Percentiles rank a stretch among this genome's conserved stretches.
phyloP scores from a whole-genome alignment of 2,888 invertebrate genomes.

The Nysson spinosus region DNA sequence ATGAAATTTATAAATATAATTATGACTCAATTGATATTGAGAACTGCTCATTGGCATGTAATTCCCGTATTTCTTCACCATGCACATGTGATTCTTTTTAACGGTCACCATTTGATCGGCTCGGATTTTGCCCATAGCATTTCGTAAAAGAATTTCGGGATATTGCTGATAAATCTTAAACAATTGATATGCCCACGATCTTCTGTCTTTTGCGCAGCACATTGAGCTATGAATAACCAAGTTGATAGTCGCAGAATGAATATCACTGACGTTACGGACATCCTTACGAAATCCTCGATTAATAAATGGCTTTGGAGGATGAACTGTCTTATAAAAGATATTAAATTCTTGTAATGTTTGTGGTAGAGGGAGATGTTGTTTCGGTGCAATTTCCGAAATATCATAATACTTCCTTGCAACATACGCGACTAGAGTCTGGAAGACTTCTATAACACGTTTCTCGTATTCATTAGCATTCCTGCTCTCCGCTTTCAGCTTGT shows the following conservation, averaged over 20 bases:
- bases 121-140: conserved; percentile 81
- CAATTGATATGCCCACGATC: conserved; percentile 83
- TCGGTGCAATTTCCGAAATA: conserved; percentile 69
- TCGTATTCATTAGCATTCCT: conserved; percentile 63
- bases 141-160: conserved; percentile 82
- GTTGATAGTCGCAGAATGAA: conserved; percentile 80
- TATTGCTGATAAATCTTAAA: conserved; percentile 86
- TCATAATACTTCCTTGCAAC: conserved; percentile 73
- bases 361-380: conserved; percentile 61
- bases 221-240: conserved; percentile 84
- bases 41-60: conserved; percentile 78
- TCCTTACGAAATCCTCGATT: conserved; percentile 72
- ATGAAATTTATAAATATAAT: conserved; percentile 77
- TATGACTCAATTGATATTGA: conserved; percentile 77
- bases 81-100: conserved; percentile 76
- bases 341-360: conserved; percentile 71
- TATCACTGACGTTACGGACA: conserved; percentile 77
- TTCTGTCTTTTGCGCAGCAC: conserved; percentile 81
- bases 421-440: conserved; percentile 70
- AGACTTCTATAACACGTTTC: conserved; percentile 62
- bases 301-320: conserved; percentile 68
- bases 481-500: conserved; percentile 70
- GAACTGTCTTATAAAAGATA: conserved; percentile 68
- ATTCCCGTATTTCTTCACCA: conserved; percentile 75
- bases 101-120: conserved; percentile 81